A percentile compares a stretch with the other conserved stretches of the same genome.
Conservation (phyloP, 2,888 invertebrate species). For the Plebejus melissa region DNA sequence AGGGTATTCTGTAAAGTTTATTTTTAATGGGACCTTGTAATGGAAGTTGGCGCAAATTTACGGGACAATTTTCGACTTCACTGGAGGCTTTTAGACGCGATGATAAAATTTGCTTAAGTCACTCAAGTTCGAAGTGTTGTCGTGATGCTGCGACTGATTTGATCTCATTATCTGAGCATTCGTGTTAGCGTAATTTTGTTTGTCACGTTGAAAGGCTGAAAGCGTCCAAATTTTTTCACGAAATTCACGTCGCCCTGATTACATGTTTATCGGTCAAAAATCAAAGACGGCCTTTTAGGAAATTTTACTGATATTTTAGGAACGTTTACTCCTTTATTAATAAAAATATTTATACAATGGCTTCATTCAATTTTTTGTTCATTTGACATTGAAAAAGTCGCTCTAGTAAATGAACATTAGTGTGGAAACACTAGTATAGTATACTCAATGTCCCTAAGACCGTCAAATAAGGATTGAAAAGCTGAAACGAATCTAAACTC, state of each 20-base stretch:
- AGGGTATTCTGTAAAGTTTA: conserved; percentile 66
- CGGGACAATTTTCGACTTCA: conserved; percentile 70
- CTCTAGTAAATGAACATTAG: too few species aligned
- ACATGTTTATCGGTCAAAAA: background rate
- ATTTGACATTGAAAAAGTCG: too few species aligned
- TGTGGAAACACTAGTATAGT: too few species aligned
- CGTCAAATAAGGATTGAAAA: too few species aligned
- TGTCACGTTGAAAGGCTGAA: conserved; percentile 12
- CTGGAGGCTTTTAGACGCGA: conserved; percentile 61
- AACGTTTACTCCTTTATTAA: background rate
- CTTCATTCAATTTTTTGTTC: too few species aligned
- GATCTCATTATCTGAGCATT: conserved; percentile 32
- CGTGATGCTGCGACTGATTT: conserved; percentile 39
- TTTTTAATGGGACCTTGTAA: conserved; percentile 72
- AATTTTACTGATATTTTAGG: background rate
- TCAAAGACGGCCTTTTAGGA: background rate
- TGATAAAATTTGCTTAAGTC: conserved; percentile 48
- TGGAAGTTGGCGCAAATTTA: conserved; percentile 70
- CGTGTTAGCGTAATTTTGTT: background rate
- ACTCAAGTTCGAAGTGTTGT: conserved; percentile 40
- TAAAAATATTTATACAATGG: too few species aligned
- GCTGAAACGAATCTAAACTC: background rate
- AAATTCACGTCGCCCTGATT: background rate
- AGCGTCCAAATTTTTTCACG: background rate
- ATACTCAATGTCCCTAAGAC: too few species aligned